Evolutionary conservation across 2,797 vertebrate species (phyloP).

Genomic region (Poecilia wingei): DNA sequence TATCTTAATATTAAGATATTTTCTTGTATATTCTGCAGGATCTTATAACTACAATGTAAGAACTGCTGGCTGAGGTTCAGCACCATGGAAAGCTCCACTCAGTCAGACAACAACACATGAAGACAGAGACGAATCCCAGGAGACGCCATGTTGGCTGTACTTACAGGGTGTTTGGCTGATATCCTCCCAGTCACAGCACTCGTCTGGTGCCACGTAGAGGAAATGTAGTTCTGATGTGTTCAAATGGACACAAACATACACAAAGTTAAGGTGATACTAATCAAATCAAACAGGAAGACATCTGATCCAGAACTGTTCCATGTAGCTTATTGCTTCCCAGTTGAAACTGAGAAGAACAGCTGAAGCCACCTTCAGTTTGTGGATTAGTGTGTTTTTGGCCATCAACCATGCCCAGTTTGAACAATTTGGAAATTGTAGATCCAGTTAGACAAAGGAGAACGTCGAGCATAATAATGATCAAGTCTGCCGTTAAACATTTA

Average conservation of each 20-base stretch:
- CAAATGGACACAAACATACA: conserved; percentile 10
- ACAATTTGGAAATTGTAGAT: conserved; percentile 26
- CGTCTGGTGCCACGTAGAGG: conserved; percentile 91
- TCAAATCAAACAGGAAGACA: neutral
- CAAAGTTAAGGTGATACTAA: neutral
- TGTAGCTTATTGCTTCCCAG: neutral
- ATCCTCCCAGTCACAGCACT: conserved; percentile 90
- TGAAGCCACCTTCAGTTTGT: conserved; percentile 7
- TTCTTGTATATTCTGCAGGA: neutral
- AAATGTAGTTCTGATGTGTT: conserved; percentile 79
- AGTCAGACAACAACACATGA: neutral
- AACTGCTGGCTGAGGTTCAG: conserved; percentile 24
- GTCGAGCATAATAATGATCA: neutral
- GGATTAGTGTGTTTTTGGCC: conserved; percentile 27
- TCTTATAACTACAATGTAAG: neutral
- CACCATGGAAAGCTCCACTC: conserved; percentile 55
- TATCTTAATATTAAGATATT: neutral
- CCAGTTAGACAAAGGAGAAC: conserved; percentile 11
- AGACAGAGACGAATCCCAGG: neutral
- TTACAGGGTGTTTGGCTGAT: conserved; percentile 90
- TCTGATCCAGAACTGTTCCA: conserved; percentile 17
- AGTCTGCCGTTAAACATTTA: neutral
- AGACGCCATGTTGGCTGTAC: conserved; percentile 44
- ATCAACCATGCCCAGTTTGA: conserved; percentile 27
- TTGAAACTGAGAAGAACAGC: conserved; percentile 49